Base-by-base conservation (phyloP, 1,140 invertebrate species). In the Bombus cullumanus region DNA sequence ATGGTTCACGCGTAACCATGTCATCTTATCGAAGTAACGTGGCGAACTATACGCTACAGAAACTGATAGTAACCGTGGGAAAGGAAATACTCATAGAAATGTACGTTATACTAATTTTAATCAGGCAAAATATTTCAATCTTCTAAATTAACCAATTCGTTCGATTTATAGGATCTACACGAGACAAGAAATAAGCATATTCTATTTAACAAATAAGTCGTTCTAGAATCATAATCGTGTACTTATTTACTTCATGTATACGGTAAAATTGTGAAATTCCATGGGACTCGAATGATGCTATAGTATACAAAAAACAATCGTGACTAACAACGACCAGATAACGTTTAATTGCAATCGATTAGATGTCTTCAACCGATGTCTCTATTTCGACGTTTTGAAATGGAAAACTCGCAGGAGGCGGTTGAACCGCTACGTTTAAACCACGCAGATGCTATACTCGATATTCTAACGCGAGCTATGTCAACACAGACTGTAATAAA, bases 31-130 rank as follows among this genome's bases (percentile, higher is more conserved):
- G 66, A 81, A 57, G n/a, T 10, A 41, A 57, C 57, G 18, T 12
- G 39, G 37, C 28, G 31, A 85, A 81, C 43, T 59, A 39, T 37
- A 68, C 76, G 39, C 31, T 92, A 85, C 90, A 91, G 89, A 89
- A 75, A 88, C 87, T 88, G 94, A 94, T 95, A 95, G 89, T 86
- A 78, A 92, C 93, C 93, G 94, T 95, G 94, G 88, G 94, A 95
- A 95, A 92, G 94, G 94, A 95, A 94, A 92, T 39, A 10, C 68
- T 84, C 76, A 41, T 81, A 89, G 43, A 86, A 88, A 89, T 64
- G 85, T 39, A 53, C 57, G 81, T 64, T 86, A 83, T 62, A 41
- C 72, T 74, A 89, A 89, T 89, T 80, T 82, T 18, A 12, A 69
- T 22, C 6, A 15, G 34, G 31, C 1, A 59, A 22, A 28, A 57